These are phyloP conservation scores for Tetropium fuscum DNA, from an alignment of 2,888 invertebrate genomes.

Conservation along the genomic window DNA sequence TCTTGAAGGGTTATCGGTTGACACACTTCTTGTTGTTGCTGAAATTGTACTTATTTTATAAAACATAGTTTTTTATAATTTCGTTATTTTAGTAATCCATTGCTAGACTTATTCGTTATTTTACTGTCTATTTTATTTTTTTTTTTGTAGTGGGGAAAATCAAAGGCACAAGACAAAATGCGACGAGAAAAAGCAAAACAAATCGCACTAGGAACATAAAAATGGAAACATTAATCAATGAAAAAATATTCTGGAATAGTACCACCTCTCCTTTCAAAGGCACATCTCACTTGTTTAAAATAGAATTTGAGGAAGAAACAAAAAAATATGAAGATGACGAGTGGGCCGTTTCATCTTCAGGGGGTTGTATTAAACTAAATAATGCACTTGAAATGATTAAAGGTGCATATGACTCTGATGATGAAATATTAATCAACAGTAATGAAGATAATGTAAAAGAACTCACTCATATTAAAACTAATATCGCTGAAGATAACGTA, in stretches of 20 bases:
- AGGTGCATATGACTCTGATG: conserved; percentile 71
- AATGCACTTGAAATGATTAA: conserved; percentile 71
- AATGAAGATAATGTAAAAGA: neutral
- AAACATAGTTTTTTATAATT: no score
- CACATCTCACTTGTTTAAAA: conserved; percentile 53
- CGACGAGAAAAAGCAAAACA: conserved; percentile 23
- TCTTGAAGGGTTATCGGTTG: neutral
- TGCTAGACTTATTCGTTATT: no score
- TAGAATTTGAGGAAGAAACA: conserved; percentile 47
- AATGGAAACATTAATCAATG: conserved; percentile 56
- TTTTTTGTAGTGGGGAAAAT: neutral
- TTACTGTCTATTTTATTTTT: neutral
- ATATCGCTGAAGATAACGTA: conserved; percentile 64
- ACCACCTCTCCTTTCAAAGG: conserved; percentile 62
- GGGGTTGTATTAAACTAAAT: conserved; percentile 60
- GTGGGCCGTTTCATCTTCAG: conserved; percentile 44
- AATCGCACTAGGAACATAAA: conserved; percentile 33
- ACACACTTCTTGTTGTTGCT: neutral
- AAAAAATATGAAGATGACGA: conserved; percentile 60
- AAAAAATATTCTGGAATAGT: conserved; percentile 62
- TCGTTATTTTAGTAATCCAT: no score
- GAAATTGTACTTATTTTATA: no score
- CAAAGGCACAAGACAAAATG: no score
- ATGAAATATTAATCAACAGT: conserved; percentile 48
- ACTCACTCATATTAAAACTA: neutral